Evolutionary conservation across 2,888 invertebrate genomes (phyloP).

Genomic region (Drosophila sordidula): DNA sequence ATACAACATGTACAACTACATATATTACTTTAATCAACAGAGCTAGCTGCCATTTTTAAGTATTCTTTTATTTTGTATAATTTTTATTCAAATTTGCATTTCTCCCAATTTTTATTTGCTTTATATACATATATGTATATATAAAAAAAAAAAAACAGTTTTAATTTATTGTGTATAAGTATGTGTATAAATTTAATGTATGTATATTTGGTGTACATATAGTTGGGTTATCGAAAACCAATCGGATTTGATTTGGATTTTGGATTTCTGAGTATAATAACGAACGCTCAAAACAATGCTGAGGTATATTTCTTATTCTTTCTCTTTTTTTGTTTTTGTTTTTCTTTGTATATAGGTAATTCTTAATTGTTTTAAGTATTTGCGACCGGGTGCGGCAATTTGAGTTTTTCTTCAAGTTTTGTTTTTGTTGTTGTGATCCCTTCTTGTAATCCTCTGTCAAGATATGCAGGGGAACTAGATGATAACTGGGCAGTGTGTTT

Average conservation of each 20-base stretch:
- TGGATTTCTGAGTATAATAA: constrained; percentile 34
- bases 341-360: constrained; percentile 2
- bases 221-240: constrained; percentile 40
- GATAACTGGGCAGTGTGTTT: constrained; percentile 34
- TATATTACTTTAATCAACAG: constrained; percentile 13
- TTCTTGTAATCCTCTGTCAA: constrained; percentile 1
- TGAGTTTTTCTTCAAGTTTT: constrained; percentile 7
- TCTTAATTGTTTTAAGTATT: constrained; percentile 16
- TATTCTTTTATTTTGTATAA: constrained; percentile 7
- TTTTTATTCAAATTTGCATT: constrained; percentile 4
- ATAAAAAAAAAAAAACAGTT: constrained; percentile 19
- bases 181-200: constrained; percentile 29
- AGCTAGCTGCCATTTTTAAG: constrained; percentile 16
- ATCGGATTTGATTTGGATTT: constrained; percentile 17
- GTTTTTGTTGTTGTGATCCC: constrained; percentile 3
- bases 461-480: constrained; percentile 19
- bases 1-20: constrained; percentile 32
- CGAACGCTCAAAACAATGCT: constrained; percentile 21
- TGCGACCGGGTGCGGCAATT: constrained; percentile 18
- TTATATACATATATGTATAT: neutral
- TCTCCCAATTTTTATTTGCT: neutral
- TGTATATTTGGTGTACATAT: constrained; percentile 57
- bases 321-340: neutral
- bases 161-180: constrained; percentile 10
- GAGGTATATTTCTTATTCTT: constrained; percentile 17